These are phyloP conservation scores for Hermetia illucens DNA, from an alignment of 1,140 invertebrate species.

Conservation along the genomic window DNA sequence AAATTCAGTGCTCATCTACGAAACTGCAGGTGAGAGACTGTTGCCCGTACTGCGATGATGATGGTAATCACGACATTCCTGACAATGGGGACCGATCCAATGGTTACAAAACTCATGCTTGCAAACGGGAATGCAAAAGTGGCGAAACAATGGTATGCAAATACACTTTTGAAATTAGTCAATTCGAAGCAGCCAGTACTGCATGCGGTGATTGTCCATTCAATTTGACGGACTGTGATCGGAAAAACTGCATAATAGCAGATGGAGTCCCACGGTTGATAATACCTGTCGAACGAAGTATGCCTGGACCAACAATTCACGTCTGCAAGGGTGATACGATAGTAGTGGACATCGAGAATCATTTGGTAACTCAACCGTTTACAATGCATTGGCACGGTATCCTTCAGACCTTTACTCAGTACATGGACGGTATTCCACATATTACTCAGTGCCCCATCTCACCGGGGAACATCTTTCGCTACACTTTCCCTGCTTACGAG, in stretches of 20 bases:
- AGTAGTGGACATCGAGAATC: constrained; percentile 69
- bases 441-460: constrained; percentile 74
- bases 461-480: constrained; percentile 67
- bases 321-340: constrained; percentile 77
- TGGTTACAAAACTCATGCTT: constrained; percentile 19
- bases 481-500: constrained; percentile 56
- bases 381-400: constrained; percentile 77
- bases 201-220: constrained; percentile 47
- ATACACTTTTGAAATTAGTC: constrained; percentile 22
- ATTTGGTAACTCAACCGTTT: constrained; percentile 52
- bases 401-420: constrained; percentile 57
- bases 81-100: no score
- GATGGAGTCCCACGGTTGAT: constrained; percentile 56
- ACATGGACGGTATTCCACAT: constrained; percentile 75
- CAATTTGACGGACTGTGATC: constrained; percentile 42
- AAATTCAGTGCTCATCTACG: no score
- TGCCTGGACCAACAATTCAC: constrained; percentile 72
- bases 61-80: no score
- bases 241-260: constrained; percentile 48
- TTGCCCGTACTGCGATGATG: no score
- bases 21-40: no score
- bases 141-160: constrained; percentile 19
- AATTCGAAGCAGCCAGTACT: constrained; percentile 17
- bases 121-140: constrained; percentile 20
- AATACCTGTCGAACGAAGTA: constrained; percentile 60